Evolutionary conservation across 2,113 vertebrate genomes (phyloP).

Genomic region (Nothocercus nigrocapillus): DNA sequence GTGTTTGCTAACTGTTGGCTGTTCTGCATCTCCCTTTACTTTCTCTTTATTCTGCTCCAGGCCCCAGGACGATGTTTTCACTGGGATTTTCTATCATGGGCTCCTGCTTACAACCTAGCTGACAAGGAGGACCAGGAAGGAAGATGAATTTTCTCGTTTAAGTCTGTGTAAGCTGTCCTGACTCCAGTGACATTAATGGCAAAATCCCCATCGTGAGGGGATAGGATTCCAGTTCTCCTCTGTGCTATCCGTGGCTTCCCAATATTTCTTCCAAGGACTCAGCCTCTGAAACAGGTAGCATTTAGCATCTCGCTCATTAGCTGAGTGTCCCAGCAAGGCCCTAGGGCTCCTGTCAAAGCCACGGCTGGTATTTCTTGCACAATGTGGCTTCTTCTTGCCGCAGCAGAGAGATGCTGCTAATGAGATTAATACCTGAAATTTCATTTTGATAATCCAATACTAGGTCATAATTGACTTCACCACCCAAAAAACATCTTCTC

Average conservation of each 20-base stretch:
- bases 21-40: background rate
- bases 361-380: background rate
- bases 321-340: background rate
- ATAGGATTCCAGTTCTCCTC: background rate
- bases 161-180: background rate
- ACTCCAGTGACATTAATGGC: background rate
- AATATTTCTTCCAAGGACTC: too few species aligned
- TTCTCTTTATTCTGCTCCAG: background rate
- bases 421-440: background rate
- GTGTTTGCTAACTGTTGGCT: background rate
- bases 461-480: background rate
- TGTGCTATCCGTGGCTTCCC: too few species aligned
- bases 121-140: background rate
- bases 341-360: background rate
- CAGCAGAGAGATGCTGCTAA: background rate
- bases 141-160: background rate
- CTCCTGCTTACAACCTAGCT: background rate
- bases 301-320: background rate
- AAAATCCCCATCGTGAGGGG: background rate
- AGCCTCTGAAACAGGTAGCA: background rate
- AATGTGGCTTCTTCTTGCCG: background rate
- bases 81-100: background rate
- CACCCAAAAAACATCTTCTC: background rate
- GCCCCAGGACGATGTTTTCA: background rate
- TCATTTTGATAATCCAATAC: background rate